These are phyloP conservation scores for Patagioenas fasciata DNA, from an alignment of 2,113 vertebrate genomes.

Conservation along the genomic window DNA sequence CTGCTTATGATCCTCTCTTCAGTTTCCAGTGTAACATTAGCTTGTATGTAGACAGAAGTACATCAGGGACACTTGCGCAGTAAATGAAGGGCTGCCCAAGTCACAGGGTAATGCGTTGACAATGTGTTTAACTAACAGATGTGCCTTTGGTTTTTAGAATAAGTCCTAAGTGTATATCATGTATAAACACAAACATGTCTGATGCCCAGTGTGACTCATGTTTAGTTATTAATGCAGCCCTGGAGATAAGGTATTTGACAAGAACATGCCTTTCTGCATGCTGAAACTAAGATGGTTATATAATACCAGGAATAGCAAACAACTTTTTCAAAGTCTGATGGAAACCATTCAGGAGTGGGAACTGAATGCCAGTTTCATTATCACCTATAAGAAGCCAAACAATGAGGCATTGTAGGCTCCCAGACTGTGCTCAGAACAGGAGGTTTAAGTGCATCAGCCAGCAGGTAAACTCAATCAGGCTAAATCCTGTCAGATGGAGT, in stretches of 20 bases:
- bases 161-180: neutral
- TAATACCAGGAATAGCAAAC: constrained; percentile 56
- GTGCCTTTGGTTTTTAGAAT: neutral
- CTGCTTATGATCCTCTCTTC: neutral
- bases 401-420: constrained; percentile 55
- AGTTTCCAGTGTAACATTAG: neutral
- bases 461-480: neutral
- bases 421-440: neutral
- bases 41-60: neutral
- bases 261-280: constrained; percentile 42
- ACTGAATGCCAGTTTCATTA: constrained; percentile 35
- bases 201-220: constrained; percentile 31
- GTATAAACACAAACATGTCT: neutral
- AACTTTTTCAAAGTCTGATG: constrained; percentile 12
- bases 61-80: neutral
- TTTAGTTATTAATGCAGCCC: constrained; percentile 49
- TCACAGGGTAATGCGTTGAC: neutral
- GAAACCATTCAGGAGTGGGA: constrained; percentile 45
- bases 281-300: constrained; percentile 47
- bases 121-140: neutral
- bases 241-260: constrained; percentile 68
- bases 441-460: constrained; percentile 1
- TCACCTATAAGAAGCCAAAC: constrained; percentile 50
- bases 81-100: neutral
- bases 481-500: neutral